These are phyloP conservation scores for Ctenoplectra terminalis DNA, from an alignment of 1,140 invertebrate species.

Conservation along the genomic window DNA sequence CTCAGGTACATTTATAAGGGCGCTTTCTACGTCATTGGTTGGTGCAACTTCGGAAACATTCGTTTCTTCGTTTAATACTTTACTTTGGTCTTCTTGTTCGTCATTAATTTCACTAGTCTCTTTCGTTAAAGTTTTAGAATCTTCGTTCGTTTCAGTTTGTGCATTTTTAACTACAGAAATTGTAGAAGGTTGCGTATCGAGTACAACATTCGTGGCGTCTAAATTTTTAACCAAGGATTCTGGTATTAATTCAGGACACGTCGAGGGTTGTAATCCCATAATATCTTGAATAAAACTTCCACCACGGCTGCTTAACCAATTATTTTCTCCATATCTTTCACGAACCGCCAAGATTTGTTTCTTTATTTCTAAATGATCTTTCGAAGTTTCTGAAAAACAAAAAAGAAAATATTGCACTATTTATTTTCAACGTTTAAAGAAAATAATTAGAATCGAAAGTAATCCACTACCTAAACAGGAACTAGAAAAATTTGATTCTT, in stretches of 20 bases:
- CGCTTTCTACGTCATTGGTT: constrained; percentile 5
- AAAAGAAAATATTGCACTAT: constrained; percentile 13
- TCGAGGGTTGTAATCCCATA: constrained; percentile 80
- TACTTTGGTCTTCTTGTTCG: background rate
- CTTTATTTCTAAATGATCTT: constrained; percentile 85
- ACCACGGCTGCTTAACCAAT: constrained; percentile 85
- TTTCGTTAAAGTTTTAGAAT: background rate
- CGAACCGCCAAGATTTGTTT: constrained; percentile 85
- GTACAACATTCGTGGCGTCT: background rate
- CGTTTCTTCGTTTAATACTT: constrained; percentile 30
- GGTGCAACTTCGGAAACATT: constrained; percentile 9
- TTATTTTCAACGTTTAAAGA: background rate
- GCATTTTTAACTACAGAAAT: background rate
- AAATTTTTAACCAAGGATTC: constrained; percentile 14
- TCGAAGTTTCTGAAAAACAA: constrained; percentile 69
- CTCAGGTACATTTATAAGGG: constrained; percentile 33
- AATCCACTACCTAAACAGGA: constrained; percentile 56
- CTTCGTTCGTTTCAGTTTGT: constrained; percentile 3
- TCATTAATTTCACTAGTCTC: background rate
- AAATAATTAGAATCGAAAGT: background rate
- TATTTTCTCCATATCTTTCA: constrained; percentile 84
- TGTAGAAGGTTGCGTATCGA: background rate
- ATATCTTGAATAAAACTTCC: constrained; percentile 84
- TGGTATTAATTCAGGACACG: constrained; percentile 31
- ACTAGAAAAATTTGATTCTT: constrained; percentile 53